Base-by-base conservation (phyloP, 64 coral and sea anemone species). In the Pachyseris speciosa region DNA sequence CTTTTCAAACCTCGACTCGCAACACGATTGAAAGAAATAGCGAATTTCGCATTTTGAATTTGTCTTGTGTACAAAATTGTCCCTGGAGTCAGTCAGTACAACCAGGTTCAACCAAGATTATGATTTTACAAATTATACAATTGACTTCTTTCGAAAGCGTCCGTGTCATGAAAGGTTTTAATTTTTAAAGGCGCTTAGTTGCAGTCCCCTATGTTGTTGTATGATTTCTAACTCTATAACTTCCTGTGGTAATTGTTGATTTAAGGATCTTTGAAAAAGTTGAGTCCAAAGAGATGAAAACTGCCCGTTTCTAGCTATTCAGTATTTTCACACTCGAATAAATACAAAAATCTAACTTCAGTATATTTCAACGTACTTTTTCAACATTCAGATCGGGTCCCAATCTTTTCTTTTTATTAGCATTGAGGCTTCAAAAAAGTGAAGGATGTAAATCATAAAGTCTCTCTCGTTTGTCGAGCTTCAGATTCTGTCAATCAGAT, bases 211-310 rank as follows among this genome's bases (percentile, higher is more conserved):
- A 61, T 81, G 52, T 81, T 81, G 20, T 81, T 58, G 53, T 61
- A 61, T 81, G 53, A 16, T 81, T 60, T 37, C n/a, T 50, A 60
- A 81, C 77, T 61, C 77, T 63, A 81, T 81, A 61, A 81, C 53
- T 36, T n/a, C 77, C 7, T 26, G 63, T 61, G 29, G 40, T 17
- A 58, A 53, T 81, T 81, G 77, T 42, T 81, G 55, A 81, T 81
- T 81, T 61, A 17, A 71, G 32, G 19, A 39, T 55, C 39, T 36
- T 32, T 24, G 77, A 10, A 6, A 74, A 44, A 24, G 7, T 26
- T 7, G 20, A 43, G 10, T 4, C 73, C 73, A 31, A 13, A 32
- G 25, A 20, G 7, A 24, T 11, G 7, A 36, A 33, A 51, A 30
- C 24, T 9, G 52, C 5, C 9, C 22, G 30, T 81, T 81, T 24